phyloP scores from a whole-genome alignment of 2,888 invertebrate genomes.

The Hirtodrosophila trivittata region DNA sequence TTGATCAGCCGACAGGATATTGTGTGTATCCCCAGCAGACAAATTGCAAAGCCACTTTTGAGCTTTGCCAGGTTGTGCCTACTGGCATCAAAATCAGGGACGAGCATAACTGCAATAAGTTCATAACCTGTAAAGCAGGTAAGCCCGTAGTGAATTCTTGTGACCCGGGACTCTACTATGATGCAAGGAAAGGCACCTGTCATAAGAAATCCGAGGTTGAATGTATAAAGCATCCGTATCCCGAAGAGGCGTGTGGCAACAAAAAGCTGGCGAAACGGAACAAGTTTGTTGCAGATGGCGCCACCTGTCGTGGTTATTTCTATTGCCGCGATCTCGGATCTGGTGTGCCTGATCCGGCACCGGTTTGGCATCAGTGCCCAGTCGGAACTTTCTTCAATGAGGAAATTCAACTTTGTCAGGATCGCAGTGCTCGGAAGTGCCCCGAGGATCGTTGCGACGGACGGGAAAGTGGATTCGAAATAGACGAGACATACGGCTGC shows the following conservation, averaged over 20 bases:
- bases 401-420: conserved; percentile 49
- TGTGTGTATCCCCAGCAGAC: conserved; percentile 62
- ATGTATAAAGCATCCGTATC: conserved; percentile 68
- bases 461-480: conserved; percentile 37
- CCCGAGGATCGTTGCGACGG: conserved; percentile 70
- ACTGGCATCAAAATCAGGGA: conserved; percentile 44
- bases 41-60: conserved; percentile 54
- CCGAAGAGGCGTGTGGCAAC: conserved; percentile 69
- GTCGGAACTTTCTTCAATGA: conserved; percentile 63
- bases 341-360: conserved; percentile 63
- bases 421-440: conserved; percentile 48
- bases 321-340: conserved; percentile 72
- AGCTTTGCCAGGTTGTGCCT: conserved; percentile 68
- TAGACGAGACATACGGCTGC: conserved; percentile 56
- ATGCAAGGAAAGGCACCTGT: conserved; percentile 46
- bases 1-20: conserved; percentile 35
- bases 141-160: conserved; percentile 34
- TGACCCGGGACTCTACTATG: conserved; percentile 57
- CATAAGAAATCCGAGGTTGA: conserved; percentile 53
- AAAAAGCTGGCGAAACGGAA: conserved; percentile 67
- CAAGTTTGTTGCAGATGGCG: conserved; percentile 68
- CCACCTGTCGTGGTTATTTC: conserved; percentile 78
- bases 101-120: conserved; percentile 67
- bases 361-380: conserved; percentile 65
- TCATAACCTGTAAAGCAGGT: conserved; percentile 51